phyloP scores from a whole-genome alignment of 2,888 invertebrate genomes.

The Drosophila atripex region DNA sequence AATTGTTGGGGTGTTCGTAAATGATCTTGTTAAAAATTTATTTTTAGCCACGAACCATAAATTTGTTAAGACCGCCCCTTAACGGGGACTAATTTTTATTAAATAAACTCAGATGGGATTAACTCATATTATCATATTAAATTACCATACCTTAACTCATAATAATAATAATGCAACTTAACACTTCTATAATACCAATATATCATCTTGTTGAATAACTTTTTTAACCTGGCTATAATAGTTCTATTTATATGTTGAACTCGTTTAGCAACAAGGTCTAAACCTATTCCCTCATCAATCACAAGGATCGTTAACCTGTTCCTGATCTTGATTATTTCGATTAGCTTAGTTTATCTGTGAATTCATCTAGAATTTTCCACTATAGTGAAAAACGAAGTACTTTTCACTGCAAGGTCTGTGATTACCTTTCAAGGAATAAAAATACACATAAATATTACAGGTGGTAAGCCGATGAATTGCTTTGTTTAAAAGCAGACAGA shows the following conservation, averaged over 20 bases:
- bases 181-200: background rate
- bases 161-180: background rate
- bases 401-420: background rate
- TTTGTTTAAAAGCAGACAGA: constrained; percentile 14
- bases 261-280: background rate
- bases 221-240: background rate
- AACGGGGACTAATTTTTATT: background rate
- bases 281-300: background rate
- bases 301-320: constrained; percentile 31
- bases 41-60: background rate
- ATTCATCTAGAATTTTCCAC: constrained; percentile 21
- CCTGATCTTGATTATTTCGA: constrained; percentile 16
- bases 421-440: constrained; percentile 30
- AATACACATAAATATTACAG: constrained; percentile 12
- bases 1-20: background rate
- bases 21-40: constrained; percentile 8
- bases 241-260: background rate
- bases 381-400: background rate
- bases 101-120: background rate
- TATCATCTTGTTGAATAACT: constrained; percentile 1
- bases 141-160: background rate
- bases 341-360: constrained; percentile 4
- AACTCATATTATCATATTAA: background rate
- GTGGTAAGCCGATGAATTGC: constrained; percentile 20
- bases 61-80: background rate